Evolutionary conservation across 2,888 invertebrate species (phyloP), one percentile per base, ranked within the genome.

Genomic region (Chrysina gloriosa): DNA sequence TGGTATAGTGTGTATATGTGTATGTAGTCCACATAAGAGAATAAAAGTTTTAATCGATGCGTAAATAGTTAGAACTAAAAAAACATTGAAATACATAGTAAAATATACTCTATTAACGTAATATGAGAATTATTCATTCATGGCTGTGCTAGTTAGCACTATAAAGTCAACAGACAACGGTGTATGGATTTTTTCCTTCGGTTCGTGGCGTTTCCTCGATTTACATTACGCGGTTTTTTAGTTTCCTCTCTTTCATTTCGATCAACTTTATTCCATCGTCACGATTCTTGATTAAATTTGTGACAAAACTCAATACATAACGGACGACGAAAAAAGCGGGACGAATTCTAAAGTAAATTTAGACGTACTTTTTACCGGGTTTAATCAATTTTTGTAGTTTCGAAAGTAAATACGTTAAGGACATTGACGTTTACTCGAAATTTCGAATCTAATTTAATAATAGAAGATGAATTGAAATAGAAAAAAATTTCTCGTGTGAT

Each of bases 331-430:
- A 67, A 67, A 67, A 67, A 45, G 31, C 25, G 58, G 34, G 27
- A 48, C 66, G 61, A 67, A 67, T 67, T 25, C 29, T 67, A 45
- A 48, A 42, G 66, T 67, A 61, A 67, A 67, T 58, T 58, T 58
- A 58, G 66, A 67, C 48, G 47, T 48, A 48, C 58, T 67, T 67
- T 67, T 67, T 61, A 48, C 25, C 36, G 36, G 11, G 16, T 27
- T 27, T 61, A 67, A 67, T 67, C 66, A 36, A 67, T 58, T 67
- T 61, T 42, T 61, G 58, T 42, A 42, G 42, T 27, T 42, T 42
- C 14, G 21, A 19, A 27, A 16, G 39, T 61, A 39, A 42, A 27
- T 29, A 42, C 27, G 42, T 14, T 29, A 45, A 58, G 39, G 21
- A 56, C 34, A 23, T 11, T 56, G 56, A 56, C 36, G 56, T 56